Evolutionary conservation across 2,797 vertebrate genomes (phyloP), one percentile per base, ranked within the genome.

Genomic region (Sebastes paucispinis): DNA sequence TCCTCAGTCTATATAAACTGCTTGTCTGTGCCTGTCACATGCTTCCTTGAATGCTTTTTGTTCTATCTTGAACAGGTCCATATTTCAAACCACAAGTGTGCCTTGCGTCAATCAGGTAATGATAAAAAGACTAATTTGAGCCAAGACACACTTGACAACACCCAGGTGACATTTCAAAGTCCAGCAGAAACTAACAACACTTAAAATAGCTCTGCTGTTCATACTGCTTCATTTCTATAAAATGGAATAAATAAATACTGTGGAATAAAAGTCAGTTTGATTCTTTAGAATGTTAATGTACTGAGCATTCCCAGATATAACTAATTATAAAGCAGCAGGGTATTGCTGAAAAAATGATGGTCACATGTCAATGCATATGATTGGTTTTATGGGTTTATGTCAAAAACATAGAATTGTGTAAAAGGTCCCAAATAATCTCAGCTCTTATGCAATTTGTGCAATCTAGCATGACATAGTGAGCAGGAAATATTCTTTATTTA

Each of bases 71-170:
- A 68, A 67, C 29, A 74, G 14, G 50, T 43, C 43, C 11, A 14
- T 43, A 31, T 47, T 59, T 29, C 43, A 65, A 64, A 71, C 29
- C 24, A 58, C 22, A 75, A 63, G 8, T 57, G n/a, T 55, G 39
- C 11, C 66, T 36, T 82, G 43, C 4, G 5, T 83, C 66, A 76
- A 22, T 54, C 24, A 64, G 8, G 20, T 10, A 6, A 6, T 55
- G 78, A 82, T 87, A 73, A 87, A 65, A 81, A 65, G 13, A 36
- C 31, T 39, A n/a, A 69, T 63, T 27, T 78, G 18, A 54, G 54
- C 77, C 58, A 83, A 73, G 63, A 72, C 52, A 74, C 73, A 73
- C 82, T 78, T 72, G 29, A 76, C 75, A 74, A 84, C 82, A 68
- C 87, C 69, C 70, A 59, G 55, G 7, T 52, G 25, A 76, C 8